Evolutionary conservation across 2,113 vertebrate genomes (phyloP).

Genomic region (Chaetodon trifascialis): DNA sequence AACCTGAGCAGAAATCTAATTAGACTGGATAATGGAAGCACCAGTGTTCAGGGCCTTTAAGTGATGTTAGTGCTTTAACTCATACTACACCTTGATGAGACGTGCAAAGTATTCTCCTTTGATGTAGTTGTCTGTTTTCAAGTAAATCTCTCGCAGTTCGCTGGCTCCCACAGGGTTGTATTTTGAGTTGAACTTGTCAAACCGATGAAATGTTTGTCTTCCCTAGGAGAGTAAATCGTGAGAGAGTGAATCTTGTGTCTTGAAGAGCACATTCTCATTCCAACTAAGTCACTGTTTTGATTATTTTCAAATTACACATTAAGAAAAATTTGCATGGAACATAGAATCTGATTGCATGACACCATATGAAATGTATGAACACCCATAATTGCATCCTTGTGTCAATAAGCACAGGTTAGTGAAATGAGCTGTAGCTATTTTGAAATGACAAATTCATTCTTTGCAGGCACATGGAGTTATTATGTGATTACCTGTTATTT

Average conservation of each 20-base stretch:
- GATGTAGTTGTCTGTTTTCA: slow-evolving; percentile 97
- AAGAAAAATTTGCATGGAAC: slow-evolving; percentile 10
- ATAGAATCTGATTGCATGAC: slow-evolving; percentile 31
- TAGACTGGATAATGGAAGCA: not conserved
- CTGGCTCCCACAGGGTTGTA: slow-evolving; percentile 99
- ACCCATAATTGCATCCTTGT: slow-evolving; percentile 32
- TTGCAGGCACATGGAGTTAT: not conserved
- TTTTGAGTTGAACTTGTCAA: slow-evolving; percentile 99
- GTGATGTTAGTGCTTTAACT: not conserved
- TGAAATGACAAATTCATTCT: slow-evolving; percentile 1
- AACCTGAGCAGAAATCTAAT: not conserved
- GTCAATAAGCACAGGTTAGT: slow-evolving; percentile 20
- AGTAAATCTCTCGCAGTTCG: slow-evolving; percentile 95
- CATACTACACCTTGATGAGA: slow-evolving; percentile 91
- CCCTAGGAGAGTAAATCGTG: slow-evolving; percentile 83
- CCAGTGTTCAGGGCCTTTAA: rapidly evolving
- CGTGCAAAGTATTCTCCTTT: slow-evolving; percentile 97
- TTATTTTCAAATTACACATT: slow-evolving; percentile 40
- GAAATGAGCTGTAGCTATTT: slow-evolving; percentile 16
- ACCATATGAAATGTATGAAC: slow-evolving; percentile 33
- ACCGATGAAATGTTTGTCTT: slow-evolving; percentile 98
- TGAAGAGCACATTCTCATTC: slow-evolving; percentile 13
- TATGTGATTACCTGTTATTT: not conserved
- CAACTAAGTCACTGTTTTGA: slow-evolving; percentile 32
- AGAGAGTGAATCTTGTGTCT: slow-evolving; percentile 16